Percentiles rank a stretch among this genome's conserved stretches.
Conservation (phyloP, 1,140 invertebrate species). For the Seison nebaliae region DNA sequence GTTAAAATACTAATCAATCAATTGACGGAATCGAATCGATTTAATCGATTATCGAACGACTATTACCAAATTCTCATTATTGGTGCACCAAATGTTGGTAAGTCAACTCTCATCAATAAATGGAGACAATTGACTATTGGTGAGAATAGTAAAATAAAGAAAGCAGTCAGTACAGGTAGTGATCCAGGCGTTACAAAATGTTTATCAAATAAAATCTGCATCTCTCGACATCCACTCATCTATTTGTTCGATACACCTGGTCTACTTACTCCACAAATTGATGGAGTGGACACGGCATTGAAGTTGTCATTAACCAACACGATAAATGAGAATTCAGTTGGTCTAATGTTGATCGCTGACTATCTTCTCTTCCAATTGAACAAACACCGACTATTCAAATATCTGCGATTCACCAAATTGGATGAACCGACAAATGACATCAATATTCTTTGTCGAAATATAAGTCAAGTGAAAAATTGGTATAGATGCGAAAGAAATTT, state of each 20-base stretch:
- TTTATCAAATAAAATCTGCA: constrained; percentile 2
- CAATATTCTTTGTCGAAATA: too few species aligned
- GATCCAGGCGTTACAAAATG: constrained; percentile 8
- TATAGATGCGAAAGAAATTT: too few species aligned
- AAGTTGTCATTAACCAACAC: too few species aligned
- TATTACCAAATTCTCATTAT: constrained; percentile 1
- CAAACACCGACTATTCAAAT: too few species aligned
- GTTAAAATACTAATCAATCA: constrained; percentile 2
- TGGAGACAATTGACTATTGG: background rate
- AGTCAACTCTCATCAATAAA: constrained; percentile 12
- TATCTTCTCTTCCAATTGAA: too few species aligned
- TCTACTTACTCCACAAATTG: constrained; percentile 7
- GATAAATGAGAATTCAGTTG: too few species aligned
- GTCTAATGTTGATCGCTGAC: too few species aligned
- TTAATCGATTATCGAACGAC: constrained; percentile 1
- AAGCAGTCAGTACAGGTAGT: constrained; percentile 7
- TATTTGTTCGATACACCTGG: constrained; percentile 11
- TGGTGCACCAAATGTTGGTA: constrained; percentile 13
- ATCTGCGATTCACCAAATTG: too few species aligned
- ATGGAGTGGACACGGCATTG: constrained; percentile 7
- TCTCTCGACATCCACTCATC: constrained; percentile 1
- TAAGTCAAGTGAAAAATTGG: too few species aligned
- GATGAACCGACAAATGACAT: too few species aligned
- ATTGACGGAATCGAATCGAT: constrained; percentile 6
- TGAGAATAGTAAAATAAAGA: constrained; percentile 1